These are phyloP conservation scores for Entelurus aequoreus DNA, from an alignment of 2,113 vertebrate species.

Conservation along the genomic window DNA sequence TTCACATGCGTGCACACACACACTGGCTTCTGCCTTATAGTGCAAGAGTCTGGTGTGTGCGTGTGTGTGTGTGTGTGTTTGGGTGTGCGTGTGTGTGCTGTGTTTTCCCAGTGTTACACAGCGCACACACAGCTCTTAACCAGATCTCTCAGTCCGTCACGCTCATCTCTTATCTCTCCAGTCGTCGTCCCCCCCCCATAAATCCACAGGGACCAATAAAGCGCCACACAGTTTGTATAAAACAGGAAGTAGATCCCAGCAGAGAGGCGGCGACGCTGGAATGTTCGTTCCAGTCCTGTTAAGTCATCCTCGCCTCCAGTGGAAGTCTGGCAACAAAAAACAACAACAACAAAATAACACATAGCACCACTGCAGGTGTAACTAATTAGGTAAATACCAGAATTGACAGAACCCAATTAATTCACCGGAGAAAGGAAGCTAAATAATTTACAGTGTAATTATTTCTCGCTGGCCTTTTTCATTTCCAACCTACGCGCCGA, in stretches of 20 bases:
- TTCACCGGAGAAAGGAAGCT: constrained; percentile 38
- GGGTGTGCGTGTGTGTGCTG: constrained; percentile 7
- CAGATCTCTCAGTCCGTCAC: constrained; percentile 18
- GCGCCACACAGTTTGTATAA: constrained; percentile 17
- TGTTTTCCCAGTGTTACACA: constrained; percentile 1
- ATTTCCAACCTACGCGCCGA: constrained; percentile 14
- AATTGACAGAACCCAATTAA: constrained; percentile 50
- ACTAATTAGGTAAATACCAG: constrained; percentile 49
- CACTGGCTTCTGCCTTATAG: no score
- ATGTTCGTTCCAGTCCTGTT: constrained; percentile 11
- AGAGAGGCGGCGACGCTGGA: constrained; percentile 18
- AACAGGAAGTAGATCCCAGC: constrained; percentile 9
- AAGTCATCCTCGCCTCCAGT: constrained; percentile 16
- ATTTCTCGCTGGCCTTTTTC: constrained; percentile 34
- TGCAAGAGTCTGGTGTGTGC: not conserved
- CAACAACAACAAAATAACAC: not conserved
- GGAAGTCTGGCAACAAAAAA: constrained; percentile 29
- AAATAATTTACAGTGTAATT: constrained; percentile 55
- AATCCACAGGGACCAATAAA: constrained; percentile 37
- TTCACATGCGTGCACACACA: no score
- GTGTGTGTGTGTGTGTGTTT: constrained; percentile 7
- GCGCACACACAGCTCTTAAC: constrained; percentile 27
- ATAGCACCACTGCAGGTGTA: constrained; percentile 35
- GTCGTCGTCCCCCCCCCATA: constrained; percentile 15
- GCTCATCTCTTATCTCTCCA: constrained; percentile 19